Percentiles rank a stretch among this genome's conserved stretches.
phyloP scores from a whole-genome alignment of 1,140 invertebrate genomes.

The Atta colombica region DNA sequence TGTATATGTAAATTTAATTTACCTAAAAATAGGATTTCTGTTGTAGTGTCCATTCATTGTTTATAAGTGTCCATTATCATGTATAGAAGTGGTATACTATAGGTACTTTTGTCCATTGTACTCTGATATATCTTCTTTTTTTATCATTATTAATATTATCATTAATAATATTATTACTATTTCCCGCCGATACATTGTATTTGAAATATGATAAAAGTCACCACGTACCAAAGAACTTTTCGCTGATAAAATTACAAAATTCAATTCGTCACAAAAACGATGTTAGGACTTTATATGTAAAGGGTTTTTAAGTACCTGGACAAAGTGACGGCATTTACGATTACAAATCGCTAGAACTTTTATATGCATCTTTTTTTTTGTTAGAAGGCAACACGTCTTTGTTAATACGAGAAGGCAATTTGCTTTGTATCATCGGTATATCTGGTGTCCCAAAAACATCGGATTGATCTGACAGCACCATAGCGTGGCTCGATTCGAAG shows the following conservation, averaged over 20 bases:
- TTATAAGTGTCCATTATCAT: conserved; percentile 82
- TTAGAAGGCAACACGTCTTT: conserved; percentile 86
- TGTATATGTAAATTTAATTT: conserved; percentile 85
- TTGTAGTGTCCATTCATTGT: conserved; percentile 83
- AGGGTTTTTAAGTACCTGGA: conserved; percentile 83
- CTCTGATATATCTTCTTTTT: conserved; percentile 77
- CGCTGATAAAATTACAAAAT: conserved; percentile 74
- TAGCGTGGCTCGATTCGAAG: conserved; percentile 9
- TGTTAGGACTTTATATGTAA: conserved; percentile 50
- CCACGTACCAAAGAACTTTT: conserved; percentile 74
- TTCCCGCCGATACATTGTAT: conserved; percentile 73
- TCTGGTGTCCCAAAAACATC: conserved; percentile 80
- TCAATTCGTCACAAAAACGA: conserved; percentile 67
- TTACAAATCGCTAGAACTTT: conserved; percentile 81
- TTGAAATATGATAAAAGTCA: conserved; percentile 78
- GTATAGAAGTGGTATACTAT: conserved; percentile 82
- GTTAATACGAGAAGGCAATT: conserved; percentile 86
- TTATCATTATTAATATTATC: conserved; percentile 59
- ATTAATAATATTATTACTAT: conserved; percentile 65
- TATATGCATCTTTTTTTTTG: conserved; percentile 79
- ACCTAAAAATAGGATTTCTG: conserved; percentile 86
- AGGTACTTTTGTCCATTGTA: conserved; percentile 85
- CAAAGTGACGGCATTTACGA: conserved; percentile 80
- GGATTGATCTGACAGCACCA: conserved; percentile 66
- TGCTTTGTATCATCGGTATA: conserved; percentile 86